Base-by-base conservation (phyloP, 2,797 vertebrate species). In the Melanotaenia trifasciata region DNA sequence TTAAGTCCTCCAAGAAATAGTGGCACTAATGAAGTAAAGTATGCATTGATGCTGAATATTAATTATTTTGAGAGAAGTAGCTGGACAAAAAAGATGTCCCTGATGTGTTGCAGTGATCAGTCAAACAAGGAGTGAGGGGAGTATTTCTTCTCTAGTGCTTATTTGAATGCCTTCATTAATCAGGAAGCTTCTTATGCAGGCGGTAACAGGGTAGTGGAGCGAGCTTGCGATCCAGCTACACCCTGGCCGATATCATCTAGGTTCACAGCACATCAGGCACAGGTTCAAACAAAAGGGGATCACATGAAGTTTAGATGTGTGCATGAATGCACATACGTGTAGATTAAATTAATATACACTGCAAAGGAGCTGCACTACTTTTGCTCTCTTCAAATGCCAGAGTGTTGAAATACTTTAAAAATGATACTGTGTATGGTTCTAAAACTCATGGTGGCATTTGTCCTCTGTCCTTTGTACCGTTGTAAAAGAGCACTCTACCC, bases 311-410 rank as follows among this genome's bases (percentile, higher is more conserved):
- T 87, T 83, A 73, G 72, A 83, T 83, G 78, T 73, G 85, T 83
- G 79, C 74, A 79, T 24, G 54, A 78, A 81, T 87, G 79, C 85
- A 74, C 87, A 78, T 84, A 88, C 81, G 87, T 92, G 86, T 88
- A 94, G 93, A 95, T 95, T 90, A 93, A 93, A 95, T 95, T 93
- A 94, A 93, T 92, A 94, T 94, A 89, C 74, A 72, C 78, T 13
- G 64, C 18, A 50, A 72, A 79, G 79, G 72, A 86, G 81, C 78
- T 86, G 89, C 85, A 86, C 92, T 92, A 18, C 36, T 73, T 78
- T 87, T 70, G 64, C 73, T 72, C 61, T 79, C 74, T 82, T 73
- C 59, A 90, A 92, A 92, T 89, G 87, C 79, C 82, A 85, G 64
- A 28, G 70, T 32, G 72, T 71, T 58, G 57, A 76, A 85, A 83